Evolutionary conservation across 2,888 invertebrate species (phyloP), one percentile per base, ranked within the genome.

Genomic region (Lypha dubia): DNA sequence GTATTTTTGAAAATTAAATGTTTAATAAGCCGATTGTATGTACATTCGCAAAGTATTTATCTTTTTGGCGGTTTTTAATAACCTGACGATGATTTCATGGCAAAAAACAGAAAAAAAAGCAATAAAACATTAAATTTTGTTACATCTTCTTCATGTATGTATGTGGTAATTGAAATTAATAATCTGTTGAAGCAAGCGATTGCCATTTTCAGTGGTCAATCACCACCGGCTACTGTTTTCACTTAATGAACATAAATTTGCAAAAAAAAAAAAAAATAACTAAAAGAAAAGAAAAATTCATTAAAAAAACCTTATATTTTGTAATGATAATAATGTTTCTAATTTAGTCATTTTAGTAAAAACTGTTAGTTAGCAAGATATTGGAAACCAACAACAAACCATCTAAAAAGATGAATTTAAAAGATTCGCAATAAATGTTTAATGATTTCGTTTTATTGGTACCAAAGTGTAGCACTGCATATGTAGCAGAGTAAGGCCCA

Each of bases 161-260:
- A 56, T 81, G 74, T 62, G 62, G 74, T 56, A 81, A 75, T 56
- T 81, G 56, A 81, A 70, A 75, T 62, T 63, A 24, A 70, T 70
- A 60, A 76, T 63, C 53, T 35, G 38, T 51, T 68, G 74, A 9
- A n/a, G n/a, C n/a, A n/a, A 1, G 68, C 51, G 44, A 53, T 53
- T 28, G 41, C 56, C 70, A 76, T 46, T 13, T 1, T 28, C 17
- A 32, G 20, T 75, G 71, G 24, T 24, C 35, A 71, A 15, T 24
- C 35, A 65, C 20, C 35, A 65, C 20, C 28, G 56, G 67, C 51
- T 58, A 65, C 75, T 46, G 38, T 38, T 65, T 68, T 56, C 20
- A 41, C 63, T 76, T 67, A 68, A 79, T 60, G 79, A 68, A 46
- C 44, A 67, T 67, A 56, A 84, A 71, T 46, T 38, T 46, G 71